Evolutionary conservation across 2,113 vertebrate species (phyloP), one percentile per base, ranked within the genome.

Genomic region (Zingel zingel): DNA sequence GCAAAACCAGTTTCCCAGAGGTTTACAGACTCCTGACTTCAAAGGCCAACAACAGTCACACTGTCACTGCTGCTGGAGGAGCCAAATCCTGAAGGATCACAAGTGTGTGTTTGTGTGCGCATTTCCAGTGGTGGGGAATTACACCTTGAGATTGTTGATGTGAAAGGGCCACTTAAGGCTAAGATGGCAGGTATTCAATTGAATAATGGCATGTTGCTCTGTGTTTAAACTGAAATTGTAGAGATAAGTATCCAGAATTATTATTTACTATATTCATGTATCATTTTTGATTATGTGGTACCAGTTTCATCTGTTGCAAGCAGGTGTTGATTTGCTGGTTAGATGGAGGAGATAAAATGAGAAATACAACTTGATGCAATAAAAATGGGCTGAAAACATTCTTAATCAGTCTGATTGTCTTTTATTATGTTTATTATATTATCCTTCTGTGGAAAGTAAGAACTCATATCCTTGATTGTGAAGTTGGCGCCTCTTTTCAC

Each of bases 1-100:
- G 71, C 0, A 25, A 77, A 85, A 83, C 59, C 83, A 79, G 57
- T 87, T 89, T 92, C 84, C 83, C 86, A 86, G 85, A 90, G 84
- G 79, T 89, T 90, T 78, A 88, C 87, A 66, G 89, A 87, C 88
- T 91, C 79, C 70, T 68, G 75, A 87, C 89, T 88, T 92, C 89
- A 91, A 91, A 93, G 87, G 77, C 51, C 53, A 36, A 65, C 16
- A 66, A 54, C 48, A 87, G 87, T 84, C 85, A 53, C 76, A 84
- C 62, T 81, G 88, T 76, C 87, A 79, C 76, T 83, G 75, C 65
- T 81, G 84, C 72, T 81, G 71, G 33, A 79, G 77, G 59, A 80
- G 73, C 78, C 62, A 78, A 84, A 88, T 88, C 77, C 91, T 66
- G 48, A 66, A n/a, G 68, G 77, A 83, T 79, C 59, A 71, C 4